Conservation (phyloP, 2,797 vertebrate species). For the Macroramphosus scolopax region DNA sequence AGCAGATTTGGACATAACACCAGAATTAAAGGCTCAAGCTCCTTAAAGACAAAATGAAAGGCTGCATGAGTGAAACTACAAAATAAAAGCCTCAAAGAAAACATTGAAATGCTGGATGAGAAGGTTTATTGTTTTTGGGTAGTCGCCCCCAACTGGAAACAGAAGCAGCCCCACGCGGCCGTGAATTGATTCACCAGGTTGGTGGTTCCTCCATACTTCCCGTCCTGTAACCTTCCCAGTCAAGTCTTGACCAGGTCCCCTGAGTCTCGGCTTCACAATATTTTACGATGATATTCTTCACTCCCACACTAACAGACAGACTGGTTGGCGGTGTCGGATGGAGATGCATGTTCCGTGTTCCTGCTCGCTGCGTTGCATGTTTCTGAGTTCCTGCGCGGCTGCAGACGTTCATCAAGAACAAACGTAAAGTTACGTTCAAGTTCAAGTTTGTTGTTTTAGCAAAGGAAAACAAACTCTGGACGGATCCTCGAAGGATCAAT, state of each 20-base stretch:
- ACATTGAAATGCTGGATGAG: constrained; percentile 1
- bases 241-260: constrained; percentile 87
- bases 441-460: too few relatives aligned
- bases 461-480: too few relatives aligned
- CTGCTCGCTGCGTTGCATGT: too few relatives aligned
- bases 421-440: too few relatives aligned
- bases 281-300: constrained; percentile 97
- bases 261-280: constrained; percentile 89
- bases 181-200: constrained; percentile 92
- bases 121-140: constrained; percentile 59
- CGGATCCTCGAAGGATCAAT: too few relatives aligned
- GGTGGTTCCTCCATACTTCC: constrained; percentile 88
- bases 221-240: constrained; percentile 75
- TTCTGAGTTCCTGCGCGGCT: too few relatives aligned
- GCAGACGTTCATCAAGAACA: too few relatives aligned
- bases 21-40: too few relatives aligned
- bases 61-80: background rate
- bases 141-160: constrained; percentile 76
- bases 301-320: constrained; percentile 16
- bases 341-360: too few relatives aligned
- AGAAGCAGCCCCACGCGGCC: constrained; percentile 79
- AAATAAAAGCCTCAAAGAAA: background rate
- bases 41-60: too few relatives aligned
- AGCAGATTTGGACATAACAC: too few relatives aligned
- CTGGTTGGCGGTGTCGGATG: constrained; percentile 57